Conservation (phyloP, 2,113 vertebrate species). For the Columba janthina region DNA sequence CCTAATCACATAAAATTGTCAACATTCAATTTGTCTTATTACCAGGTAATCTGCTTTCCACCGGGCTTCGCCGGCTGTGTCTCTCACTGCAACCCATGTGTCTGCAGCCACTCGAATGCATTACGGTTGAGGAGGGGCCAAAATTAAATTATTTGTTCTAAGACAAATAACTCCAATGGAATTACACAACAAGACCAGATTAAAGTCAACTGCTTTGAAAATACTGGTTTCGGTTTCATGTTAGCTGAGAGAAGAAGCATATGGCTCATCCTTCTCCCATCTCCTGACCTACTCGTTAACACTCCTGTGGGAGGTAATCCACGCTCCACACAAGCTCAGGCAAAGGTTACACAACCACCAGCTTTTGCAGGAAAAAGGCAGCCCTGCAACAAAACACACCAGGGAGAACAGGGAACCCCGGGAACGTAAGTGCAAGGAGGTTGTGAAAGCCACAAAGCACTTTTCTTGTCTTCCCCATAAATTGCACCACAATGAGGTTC, state of each 20-base stretch:
- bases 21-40: background rate
- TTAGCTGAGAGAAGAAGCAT: background rate
- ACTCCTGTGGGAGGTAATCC: background rate
- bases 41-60: constrained; percentile 17
- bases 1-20: constrained; percentile 30
- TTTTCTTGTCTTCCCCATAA: background rate
- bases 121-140: background rate
- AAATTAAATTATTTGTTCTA: constrained; percentile 23
- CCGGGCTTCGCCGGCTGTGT: background rate
- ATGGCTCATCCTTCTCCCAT: background rate
- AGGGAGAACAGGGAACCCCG: background rate
- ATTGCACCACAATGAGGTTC: background rate
- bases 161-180: constrained; percentile 41
- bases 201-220: constrained; percentile 25
- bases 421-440: background rate
- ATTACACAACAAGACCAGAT: constrained; percentile 24
- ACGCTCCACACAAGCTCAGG: background rate
- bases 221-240: background rate
- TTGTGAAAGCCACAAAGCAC: background rate
- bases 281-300: background rate
- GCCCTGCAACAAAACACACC: background rate
- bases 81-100: background rate
- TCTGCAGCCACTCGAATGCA: constrained; percentile 1
- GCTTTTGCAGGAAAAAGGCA: background rate
- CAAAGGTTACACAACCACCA: background rate